Conservation (phyloP, 2,113 vertebrate species). For the Haemorhous mexicanus region DNA sequence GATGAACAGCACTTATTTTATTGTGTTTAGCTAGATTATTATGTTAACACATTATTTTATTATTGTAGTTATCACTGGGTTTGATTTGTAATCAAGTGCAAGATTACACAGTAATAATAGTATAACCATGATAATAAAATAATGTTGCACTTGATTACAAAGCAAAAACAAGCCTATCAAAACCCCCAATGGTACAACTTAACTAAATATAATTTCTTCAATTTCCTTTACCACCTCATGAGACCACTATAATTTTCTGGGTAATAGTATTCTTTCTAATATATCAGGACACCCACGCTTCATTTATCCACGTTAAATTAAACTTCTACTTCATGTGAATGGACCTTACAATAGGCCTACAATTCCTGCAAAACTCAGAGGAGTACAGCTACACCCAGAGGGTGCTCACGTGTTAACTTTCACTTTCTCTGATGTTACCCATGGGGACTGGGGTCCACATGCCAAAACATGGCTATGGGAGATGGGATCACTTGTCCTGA, state of each 20-base stretch:
- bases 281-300: neutral
- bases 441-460: neutral
- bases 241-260: constrained; percentile 50
- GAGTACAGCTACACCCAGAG: neutral
- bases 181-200: neutral
- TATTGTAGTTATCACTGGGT: neutral
- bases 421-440: neutral
- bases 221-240: constrained; percentile 21
- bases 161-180: constrained; percentile 42
- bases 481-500: accelerated
- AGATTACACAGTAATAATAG: constrained; percentile 12
- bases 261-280: constrained; percentile 21
- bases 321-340: constrained; percentile 15
- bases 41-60: neutral
- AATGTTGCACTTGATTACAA: constrained; percentile 30
- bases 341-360: neutral
- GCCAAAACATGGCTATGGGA: neutral
- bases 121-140: constrained; percentile 23
- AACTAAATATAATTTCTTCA: constrained; percentile 33
- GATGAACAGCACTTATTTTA: neutral
- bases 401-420: neutral
- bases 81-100: constrained; percentile 44
- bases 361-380: neutral
- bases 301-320: constrained; percentile 40
- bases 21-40: neutral